phyloP scores from a whole-genome alignment of 1,140 invertebrate genomes.

The Phthorimaea operculella region DNA sequence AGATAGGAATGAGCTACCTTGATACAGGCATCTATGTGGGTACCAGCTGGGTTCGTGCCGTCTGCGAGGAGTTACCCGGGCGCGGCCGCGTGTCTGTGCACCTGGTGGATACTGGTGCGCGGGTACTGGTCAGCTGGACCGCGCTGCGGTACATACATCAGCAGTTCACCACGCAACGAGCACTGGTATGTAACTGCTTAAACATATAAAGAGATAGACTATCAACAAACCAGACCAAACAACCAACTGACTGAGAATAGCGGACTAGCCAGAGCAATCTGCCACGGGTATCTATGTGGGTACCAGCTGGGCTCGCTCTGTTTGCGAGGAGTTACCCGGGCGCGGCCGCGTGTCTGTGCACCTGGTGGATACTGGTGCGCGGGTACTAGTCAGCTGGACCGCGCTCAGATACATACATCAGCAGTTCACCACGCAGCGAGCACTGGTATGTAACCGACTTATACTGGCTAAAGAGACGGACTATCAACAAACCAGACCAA shows the following conservation, averaged over 20 bases:
- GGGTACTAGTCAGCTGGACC: conserved; percentile 30
- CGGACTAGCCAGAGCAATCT: too few relatives aligned
- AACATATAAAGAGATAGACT: too few relatives aligned
- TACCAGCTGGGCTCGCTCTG: conserved; percentile 37
- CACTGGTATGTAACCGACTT: conserved; percentile 28
- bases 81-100: conserved; percentile 30
- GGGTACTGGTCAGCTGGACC: conserved; percentile 30
- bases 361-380: conserved; percentile 39
- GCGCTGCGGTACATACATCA: conserved; percentile 29
- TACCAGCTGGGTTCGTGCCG: conserved; percentile 31
- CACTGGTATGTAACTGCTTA: conserved; percentile 40
- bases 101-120: conserved; percentile 39
- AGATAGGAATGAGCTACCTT: too few relatives aligned
- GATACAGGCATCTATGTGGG: too few relatives aligned
- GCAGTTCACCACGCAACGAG: conserved; percentile 31
- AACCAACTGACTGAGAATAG: too few relatives aligned
- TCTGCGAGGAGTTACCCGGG: conserved; percentile 30
- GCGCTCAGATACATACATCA: conserved; percentile 29
- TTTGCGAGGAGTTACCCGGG: conserved; percentile 30
- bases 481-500: too few relatives aligned
- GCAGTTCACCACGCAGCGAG: conserved; percentile 31
- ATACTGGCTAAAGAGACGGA: too few relatives aligned
- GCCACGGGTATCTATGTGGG: too few relatives aligned
- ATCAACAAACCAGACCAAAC: too few relatives aligned
- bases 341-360: conserved; percentile 30